Conservation (phyloP, 2,113 vertebrate genomes). For the Nothobranchius kuhntae region DNA sequence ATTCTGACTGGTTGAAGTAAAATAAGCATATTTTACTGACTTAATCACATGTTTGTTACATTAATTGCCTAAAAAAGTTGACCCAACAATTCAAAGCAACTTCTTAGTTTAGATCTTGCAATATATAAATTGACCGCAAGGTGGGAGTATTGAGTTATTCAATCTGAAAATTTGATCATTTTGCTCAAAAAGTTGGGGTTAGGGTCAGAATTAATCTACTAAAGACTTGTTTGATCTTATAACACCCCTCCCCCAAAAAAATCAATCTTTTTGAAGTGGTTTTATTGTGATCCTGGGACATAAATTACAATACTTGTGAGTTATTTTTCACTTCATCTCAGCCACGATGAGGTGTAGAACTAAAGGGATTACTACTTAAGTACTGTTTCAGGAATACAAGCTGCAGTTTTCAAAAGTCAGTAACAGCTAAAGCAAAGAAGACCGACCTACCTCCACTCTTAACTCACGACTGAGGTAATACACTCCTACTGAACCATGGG, state of each 20-base stretch:
- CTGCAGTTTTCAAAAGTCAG: not conserved
- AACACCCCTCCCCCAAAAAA: too few relatives aligned
- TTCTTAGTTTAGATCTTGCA: not conserved
- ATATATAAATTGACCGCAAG: constrained; percentile 28
- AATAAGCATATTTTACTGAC: too few relatives aligned
- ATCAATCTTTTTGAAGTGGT: too few relatives aligned
- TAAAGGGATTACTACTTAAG: not conserved
- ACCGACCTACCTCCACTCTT: not conserved
- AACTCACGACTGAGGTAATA: not conserved
- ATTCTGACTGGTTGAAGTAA: too few relatives aligned
- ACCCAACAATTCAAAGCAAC: not conserved
- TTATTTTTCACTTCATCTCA: not conserved
- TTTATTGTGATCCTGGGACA: not conserved
- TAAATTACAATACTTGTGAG: too few relatives aligned
- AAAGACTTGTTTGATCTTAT: not conserved
- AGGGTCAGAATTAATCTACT: not conserved
- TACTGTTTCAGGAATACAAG: not conserved
- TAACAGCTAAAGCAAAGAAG: not conserved
- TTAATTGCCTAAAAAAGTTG: not conserved
- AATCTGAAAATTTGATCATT: not conserved
- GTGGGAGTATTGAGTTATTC: constrained; percentile 8
- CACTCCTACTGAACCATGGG: not conserved
- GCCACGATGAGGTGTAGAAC: not conserved
- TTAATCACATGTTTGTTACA: too few relatives aligned
- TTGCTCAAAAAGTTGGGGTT: not conserved